Evolutionary conservation across 2,888 invertebrate species (phyloP), one percentile per base, ranked within the genome.

Genomic region (Cyclophora albipunctata): DNA sequence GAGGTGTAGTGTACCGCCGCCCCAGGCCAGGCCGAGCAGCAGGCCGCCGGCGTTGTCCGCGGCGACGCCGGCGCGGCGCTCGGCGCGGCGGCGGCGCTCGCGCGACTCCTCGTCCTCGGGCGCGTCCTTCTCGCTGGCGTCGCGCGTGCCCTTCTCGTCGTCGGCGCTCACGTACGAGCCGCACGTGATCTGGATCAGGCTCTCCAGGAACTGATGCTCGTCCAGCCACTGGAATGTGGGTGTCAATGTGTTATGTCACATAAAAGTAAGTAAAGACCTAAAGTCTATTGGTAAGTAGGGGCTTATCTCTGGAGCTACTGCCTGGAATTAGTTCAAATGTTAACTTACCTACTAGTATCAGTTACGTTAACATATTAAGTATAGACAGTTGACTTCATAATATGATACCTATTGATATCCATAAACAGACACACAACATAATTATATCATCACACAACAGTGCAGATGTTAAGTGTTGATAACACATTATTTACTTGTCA

Each of bases 41-140:
- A 97, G 91, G 84, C 96, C 94, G 66, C 96, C 93, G 69, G 95
- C 95, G 90, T 97, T 97, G 70, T 92, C 92, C 75, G 97, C 95
- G 69, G 94, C 93, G 68, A 94, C 94, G 66, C 91, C 90, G 69
- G 94, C 92, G 63, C 91, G 84, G 60, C 91, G 90, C 53, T 53
- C 61, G 69, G 93, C 86, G 64, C 77, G 59, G 84, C 89, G 56
- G 93, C 90, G 43, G 2, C 58, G 42, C 20, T 20, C 20, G 20
- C 53, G 48, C 46, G 7, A 51, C 48, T 20, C 50, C 20, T 20
- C 50, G 33, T 54, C 50, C 33, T 51, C 49, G 37, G 53, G 52
- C 46, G 50, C 53, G n/a, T 58, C 55, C 58, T 75, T 76, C 66
- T 79, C 79, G 54, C 69, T 65, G 44, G 60, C 51, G 60, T 74